Evolutionary conservation across 2,797 vertebrate genomes (phyloP).

Genomic region (Okamejei kenojei): DNA sequence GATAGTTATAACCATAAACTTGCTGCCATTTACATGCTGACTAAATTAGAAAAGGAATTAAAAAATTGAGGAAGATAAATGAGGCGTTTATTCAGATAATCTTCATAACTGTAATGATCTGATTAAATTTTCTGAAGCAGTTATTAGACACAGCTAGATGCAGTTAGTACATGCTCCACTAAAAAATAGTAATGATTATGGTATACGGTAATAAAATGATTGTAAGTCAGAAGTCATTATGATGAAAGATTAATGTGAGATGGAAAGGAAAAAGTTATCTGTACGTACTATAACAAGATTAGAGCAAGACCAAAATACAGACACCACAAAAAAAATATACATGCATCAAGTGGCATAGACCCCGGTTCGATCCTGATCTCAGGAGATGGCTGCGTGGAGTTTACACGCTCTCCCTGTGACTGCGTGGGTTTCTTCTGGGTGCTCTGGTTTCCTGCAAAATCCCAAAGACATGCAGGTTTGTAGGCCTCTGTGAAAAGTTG

Average conservation of each 20-base stretch:
- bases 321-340: background rate
- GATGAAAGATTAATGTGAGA: constrained; percentile 21
- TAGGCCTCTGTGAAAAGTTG: no score
- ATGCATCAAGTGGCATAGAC: background rate
- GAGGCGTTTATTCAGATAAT: constrained; percentile 33
- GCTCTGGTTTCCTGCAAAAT: no score
- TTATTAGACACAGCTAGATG: constrained; percentile 29
- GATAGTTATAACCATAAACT: constrained; percentile 21
- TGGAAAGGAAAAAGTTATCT: background rate
- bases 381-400: no score
- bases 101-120: constrained; percentile 23
- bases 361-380: no score
- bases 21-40: constrained; percentile 1
- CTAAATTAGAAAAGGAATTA: constrained; percentile 29
- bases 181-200: constrained; percentile 21
- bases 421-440: no score
- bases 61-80: constrained; percentile 26
- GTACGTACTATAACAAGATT: background rate
- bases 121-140: constrained; percentile 33
- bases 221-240: background rate
- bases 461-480: no score
- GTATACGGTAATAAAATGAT: constrained; percentile 9
- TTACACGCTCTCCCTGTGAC: no score
- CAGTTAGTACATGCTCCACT: background rate
- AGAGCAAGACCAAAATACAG: background rate